Conservation (phyloP, 2,113 vertebrate genomes). For the Camelus bactrianus region DNA sequence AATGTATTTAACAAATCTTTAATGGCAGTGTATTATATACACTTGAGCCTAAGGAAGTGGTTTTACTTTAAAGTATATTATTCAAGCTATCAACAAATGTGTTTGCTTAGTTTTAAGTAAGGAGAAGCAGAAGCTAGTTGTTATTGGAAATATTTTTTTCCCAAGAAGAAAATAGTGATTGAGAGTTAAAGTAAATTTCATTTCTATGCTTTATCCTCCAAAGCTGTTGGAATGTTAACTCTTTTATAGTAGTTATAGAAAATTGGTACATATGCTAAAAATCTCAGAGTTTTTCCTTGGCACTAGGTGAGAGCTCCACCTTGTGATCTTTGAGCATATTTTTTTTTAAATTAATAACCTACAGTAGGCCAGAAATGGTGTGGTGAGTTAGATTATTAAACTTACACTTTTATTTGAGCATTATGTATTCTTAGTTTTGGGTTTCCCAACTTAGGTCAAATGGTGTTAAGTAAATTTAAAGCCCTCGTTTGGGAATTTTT, state of each 20-base stretch:
- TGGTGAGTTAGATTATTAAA: slow-evolving; percentile 50
- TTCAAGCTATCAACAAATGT: background rate
- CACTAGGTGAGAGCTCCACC: slow-evolving; percentile 92
- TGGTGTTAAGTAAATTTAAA: slow-evolving; percentile 39
- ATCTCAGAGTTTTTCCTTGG: slow-evolving; percentile 86
- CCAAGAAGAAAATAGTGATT: slow-evolving; percentile 27
- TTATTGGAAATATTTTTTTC: background rate
- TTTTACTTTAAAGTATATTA: slow-evolving; percentile 34
- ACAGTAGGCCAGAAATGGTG: background rate
- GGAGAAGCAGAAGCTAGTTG: slow-evolving; percentile 38
- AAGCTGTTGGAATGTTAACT: slow-evolving; percentile 37
- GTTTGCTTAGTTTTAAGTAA: slow-evolving; percentile 47
- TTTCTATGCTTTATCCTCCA: slow-evolving; percentile 30
- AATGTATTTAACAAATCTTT: slow-evolving; percentile 37
- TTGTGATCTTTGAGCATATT: slow-evolving; percentile 89
- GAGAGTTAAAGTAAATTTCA: slow-evolving; percentile 17
- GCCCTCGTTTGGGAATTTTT: background rate
- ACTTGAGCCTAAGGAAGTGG: slow-evolving; percentile 9
- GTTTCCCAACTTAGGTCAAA: slow-evolving; percentile 31
- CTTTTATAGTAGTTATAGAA: slow-evolving; percentile 44
- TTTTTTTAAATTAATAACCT: slow-evolving; percentile 63
- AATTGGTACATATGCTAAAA: slow-evolving; percentile 69
- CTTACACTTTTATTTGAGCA: slow-evolving; percentile 21
- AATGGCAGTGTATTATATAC: background rate
- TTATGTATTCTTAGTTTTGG: slow-evolving; percentile 22